Base-by-base conservation (phyloP, 2,797 vertebrate genomes). In the Acrossocheilus fasciatus region DNA sequence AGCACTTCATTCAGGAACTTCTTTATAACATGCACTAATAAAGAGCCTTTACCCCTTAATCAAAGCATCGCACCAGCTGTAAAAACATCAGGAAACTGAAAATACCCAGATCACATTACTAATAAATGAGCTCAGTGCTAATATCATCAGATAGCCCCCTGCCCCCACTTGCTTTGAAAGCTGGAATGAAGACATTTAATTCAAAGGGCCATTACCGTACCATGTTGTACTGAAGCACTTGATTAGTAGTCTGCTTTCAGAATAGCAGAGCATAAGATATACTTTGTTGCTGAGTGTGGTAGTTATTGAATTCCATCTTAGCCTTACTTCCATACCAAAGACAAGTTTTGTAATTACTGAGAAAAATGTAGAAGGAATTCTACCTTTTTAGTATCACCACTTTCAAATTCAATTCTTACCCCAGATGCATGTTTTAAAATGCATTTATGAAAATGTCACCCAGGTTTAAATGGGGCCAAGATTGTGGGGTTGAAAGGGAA, bases 291-390 rank as follows among this genome's bases (percentile, higher is more conserved):
- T 14, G 20, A 82, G 74, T 82, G 64, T 87, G 69, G 81, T 73
- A 68, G 34, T 88, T 69, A 66, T 84, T 84, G 86, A 86, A 86
- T 86, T 89, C 82, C 89, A 92, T 92, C 88, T 91, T 88, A 95
- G 93, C 92, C 94, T 95, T 95, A 91, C 89, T 88, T 95, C 91
- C 90, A 90, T 92, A 94, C 95, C 96, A 96, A 96, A 96, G 95
- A 96, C 72, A 86, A 83, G 83, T 84, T 83, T 89, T 87, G 69
- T 69, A 91, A 83, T 87, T 86, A 75, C 76, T 59, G 34, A 76
- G 76, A 78, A 59, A 76, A 82, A 69, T 30, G 36, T 69, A 54
- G 52, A n/a, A 82, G 39, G 17, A 82, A 68, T 80, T 87, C 73
- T 81, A 83, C 36, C 26, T 39, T 82, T 87, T 84, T 68, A 74